phyloP scores from a whole-genome alignment of 2,113 vertebrate species.

The Caloenas nicobarica region DNA sequence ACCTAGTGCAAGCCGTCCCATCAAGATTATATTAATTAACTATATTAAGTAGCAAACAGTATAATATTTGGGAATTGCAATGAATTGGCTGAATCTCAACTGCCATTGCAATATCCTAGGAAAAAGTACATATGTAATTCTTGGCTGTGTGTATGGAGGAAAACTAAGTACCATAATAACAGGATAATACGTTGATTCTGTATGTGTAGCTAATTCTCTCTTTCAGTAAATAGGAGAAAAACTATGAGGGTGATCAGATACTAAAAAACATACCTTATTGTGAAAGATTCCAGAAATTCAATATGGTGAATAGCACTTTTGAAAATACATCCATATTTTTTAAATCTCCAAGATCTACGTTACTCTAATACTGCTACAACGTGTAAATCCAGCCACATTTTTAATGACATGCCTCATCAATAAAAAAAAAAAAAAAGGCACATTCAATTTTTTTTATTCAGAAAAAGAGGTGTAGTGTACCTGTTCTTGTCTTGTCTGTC shows the following conservation, averaged over 20 bases:
- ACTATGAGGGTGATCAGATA: neutral
- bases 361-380: neutral
- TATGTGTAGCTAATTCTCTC: neutral
- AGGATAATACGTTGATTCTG: neutral
- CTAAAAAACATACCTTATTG: neutral
- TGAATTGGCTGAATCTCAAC: neutral
- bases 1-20: neutral
- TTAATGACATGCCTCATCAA: neutral
- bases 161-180: neutral
- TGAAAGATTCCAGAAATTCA: neutral
- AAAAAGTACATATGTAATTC: neutral
- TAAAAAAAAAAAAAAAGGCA: neutral
- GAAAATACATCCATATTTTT: neutral
- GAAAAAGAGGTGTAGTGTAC: neutral
- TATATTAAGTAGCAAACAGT: neutral
- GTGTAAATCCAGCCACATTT: neutral
- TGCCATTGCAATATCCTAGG: neutral
- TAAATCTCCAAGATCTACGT: neutral
- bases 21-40: too few species aligned
- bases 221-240: neutral
- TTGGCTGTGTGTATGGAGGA: neutral
- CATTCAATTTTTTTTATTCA: neutral
- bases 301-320: neutral
- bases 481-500: neutral
- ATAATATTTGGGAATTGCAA: neutral